Conservation (phyloP, 2,888 invertebrate genomes). For the Schizotus pectinicornis region DNA sequence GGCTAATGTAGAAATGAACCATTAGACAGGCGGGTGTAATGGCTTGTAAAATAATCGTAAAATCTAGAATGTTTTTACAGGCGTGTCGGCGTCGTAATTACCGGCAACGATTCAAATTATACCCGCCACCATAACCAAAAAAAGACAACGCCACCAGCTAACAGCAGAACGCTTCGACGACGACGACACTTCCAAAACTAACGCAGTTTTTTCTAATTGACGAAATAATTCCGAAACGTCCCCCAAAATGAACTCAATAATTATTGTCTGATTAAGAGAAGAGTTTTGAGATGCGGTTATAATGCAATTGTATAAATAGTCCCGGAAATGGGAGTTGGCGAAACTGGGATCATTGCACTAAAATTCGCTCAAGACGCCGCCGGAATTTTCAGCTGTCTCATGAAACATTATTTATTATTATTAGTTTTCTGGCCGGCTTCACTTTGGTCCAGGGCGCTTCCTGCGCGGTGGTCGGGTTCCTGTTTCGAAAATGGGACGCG, state of each 20-base stretch:
- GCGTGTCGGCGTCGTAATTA: slow-evolving; percentile 27
- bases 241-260: no score
- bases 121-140: neutral
- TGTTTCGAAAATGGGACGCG: slow-evolving; percentile 7
- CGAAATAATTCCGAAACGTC: no score
- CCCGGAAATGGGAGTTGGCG: slow-evolving; percentile 34
- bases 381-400: slow-evolving; percentile 12
- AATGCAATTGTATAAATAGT: slow-evolving; percentile 31
- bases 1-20: slow-evolving; percentile 19
- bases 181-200: no score
- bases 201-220: no score
- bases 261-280: no score
- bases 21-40: slow-evolving; percentile 22
- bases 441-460: slow-evolving; percentile 13
- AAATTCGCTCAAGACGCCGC: slow-evolving; percentile 24
- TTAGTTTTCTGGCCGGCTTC: slow-evolving; percentile 6
- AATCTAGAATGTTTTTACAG: slow-evolving; percentile 28
- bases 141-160: neutral
- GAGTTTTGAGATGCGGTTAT: slow-evolving; percentile 8
- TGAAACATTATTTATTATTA: slow-evolving; percentile 21
- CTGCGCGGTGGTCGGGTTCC: slow-evolving; percentile 7
- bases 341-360: slow-evolving; percentile 29
- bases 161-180: no score
- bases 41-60: slow-evolving; percentile 32
- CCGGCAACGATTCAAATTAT: neutral